phyloP scores from a whole-genome alignment of 37 sponge, comb jelly and placozoan genomes.

The Sycon ciliatum region DNA sequence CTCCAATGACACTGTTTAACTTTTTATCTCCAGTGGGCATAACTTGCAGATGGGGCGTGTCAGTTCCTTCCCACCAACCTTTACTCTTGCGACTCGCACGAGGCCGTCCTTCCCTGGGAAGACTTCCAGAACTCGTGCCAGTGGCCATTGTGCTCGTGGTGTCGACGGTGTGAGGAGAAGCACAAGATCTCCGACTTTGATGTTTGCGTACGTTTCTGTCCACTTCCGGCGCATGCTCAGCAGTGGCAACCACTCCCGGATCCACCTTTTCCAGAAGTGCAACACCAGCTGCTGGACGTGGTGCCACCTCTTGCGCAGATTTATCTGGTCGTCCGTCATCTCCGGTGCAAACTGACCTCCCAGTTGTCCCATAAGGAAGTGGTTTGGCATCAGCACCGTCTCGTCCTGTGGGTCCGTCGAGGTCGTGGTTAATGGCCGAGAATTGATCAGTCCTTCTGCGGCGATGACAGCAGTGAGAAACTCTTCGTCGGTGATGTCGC shows the following conservation, averaged over 20 bases:
- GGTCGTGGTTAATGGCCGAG: no score
- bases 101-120: conserved; percentile 23
- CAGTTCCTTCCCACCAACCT: not conserved
- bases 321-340: no score
- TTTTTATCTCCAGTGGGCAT: no score
- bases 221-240: conserved; percentile 21
- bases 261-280: conserved; percentile 38
- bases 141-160: conserved; percentile 16
- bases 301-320: conserved; percentile 19
- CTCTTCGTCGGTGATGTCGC: no score
- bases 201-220: conserved; percentile 5
- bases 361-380: not conserved
- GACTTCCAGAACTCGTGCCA: conserved; percentile 23
- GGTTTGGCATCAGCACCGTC: not conserved
- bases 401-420: not conserved
- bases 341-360: no score
- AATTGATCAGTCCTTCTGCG: no score
- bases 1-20: no score
- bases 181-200: conserved; percentile 31
- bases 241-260: not conserved
- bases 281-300: conserved; percentile 12
- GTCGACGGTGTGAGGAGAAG: conserved; percentile 18
- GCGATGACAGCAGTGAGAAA: no score
- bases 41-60: no score
- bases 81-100: conserved; percentile 20